Evolutionary conservation across 2,888 invertebrate genomes (phyloP).

Genomic region (Lycia hirtaria): DNA sequence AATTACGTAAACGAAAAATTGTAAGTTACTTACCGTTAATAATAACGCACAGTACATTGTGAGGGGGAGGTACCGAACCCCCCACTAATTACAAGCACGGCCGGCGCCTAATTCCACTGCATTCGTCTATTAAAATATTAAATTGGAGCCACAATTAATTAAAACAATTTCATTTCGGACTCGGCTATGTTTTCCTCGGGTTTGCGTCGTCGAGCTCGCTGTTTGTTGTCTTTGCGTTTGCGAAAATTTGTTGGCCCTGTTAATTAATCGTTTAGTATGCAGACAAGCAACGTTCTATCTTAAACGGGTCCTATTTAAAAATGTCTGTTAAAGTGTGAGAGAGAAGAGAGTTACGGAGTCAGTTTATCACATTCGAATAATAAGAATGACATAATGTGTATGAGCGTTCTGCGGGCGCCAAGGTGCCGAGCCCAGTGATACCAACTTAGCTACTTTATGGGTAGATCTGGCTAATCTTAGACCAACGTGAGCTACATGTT

Average conservation of each 20-base stretch:
- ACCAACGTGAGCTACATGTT: too few species aligned
- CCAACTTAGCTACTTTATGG: too few species aligned
- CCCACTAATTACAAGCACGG: conserved; percentile 21
- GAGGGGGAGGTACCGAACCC: neutral
- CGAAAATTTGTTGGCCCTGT: conserved; percentile 74
- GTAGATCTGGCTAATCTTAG: too few species aligned
- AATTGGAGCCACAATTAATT: conserved; percentile 57
- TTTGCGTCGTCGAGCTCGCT: conserved; percentile 58
- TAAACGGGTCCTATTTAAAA: conserved; percentile 55
- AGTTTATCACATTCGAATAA: conserved; percentile 48
- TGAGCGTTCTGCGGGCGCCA: conserved; percentile 34
- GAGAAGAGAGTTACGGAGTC: conserved; percentile 41
- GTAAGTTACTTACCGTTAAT: neutral
- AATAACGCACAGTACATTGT: neutral
- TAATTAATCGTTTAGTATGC: conserved; percentile 81
- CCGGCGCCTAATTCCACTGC: conserved; percentile 24
- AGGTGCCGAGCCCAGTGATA: conserved; percentile 30
- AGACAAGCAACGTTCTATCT: conserved; percentile 58
- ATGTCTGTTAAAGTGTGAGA: conserved; percentile 35
- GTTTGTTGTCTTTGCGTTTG: conserved; percentile 62
- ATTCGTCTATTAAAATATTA: conserved; percentile 48
- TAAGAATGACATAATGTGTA: conserved; percentile 42
- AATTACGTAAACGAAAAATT: neutral
- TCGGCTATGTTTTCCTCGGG: conserved; percentile 61
- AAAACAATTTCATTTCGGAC: conserved; percentile 60